Percentiles rank a stretch among this genome's conserved stretches.
These are phyloP conservation scores for Ophiodon elongatus DNA, from an alignment of 2,113 vertebrate genomes.

Conservation along the genomic window DNA sequence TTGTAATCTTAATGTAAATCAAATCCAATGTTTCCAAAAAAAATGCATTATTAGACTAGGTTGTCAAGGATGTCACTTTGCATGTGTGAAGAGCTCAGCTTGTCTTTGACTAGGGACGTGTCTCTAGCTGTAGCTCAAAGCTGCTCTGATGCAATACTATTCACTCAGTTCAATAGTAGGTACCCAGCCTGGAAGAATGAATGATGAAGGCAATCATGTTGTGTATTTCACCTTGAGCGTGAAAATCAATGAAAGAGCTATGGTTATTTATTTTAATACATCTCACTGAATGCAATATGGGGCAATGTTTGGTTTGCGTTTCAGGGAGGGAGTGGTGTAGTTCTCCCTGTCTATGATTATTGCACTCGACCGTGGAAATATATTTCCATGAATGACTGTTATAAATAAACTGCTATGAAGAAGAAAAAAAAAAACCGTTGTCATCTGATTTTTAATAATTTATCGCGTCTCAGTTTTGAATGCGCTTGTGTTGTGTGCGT, in stretches of 20 bases:
- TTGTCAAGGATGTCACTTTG: slow-evolving; percentile 47
- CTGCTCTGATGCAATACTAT: slow-evolving; percentile 73
- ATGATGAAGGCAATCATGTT: slow-evolving; percentile 81
- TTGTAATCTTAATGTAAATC: slow-evolving; percentile 62
- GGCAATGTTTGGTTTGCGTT: slow-evolving; percentile 52
- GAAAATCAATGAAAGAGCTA: slow-evolving; percentile 56
- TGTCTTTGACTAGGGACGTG: slow-evolving; percentile 46
- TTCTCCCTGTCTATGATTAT: slow-evolving; percentile 64
- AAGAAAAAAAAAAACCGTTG: slow-evolving; percentile 29
- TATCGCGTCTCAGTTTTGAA: neutral
- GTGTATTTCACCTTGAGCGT: slow-evolving; percentile 66
- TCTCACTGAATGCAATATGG: slow-evolving; percentile 71
- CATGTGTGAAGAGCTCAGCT: slow-evolving; percentile 53
- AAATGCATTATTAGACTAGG: slow-evolving; percentile 30
- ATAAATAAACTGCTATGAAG: slow-evolving; percentile 75
- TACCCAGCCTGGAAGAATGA: slow-evolving; percentile 69
- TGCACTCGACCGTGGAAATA: slow-evolving; percentile 81
- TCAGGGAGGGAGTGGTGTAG: slow-evolving; percentile 9
- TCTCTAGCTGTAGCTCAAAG: slow-evolving; percentile 64
- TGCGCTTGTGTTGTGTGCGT: neutral
- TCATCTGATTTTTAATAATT: neutral
- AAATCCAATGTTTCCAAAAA: slow-evolving; percentile 76
- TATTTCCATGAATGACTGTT: slow-evolving; percentile 83
- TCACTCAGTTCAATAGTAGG: slow-evolving; percentile 66
- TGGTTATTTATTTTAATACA: slow-evolving; percentile 82